These are phyloP conservation scores for Pheosia gnoma DNA, from an alignment of 2,888 invertebrate species.

Conservation along the genomic window DNA sequence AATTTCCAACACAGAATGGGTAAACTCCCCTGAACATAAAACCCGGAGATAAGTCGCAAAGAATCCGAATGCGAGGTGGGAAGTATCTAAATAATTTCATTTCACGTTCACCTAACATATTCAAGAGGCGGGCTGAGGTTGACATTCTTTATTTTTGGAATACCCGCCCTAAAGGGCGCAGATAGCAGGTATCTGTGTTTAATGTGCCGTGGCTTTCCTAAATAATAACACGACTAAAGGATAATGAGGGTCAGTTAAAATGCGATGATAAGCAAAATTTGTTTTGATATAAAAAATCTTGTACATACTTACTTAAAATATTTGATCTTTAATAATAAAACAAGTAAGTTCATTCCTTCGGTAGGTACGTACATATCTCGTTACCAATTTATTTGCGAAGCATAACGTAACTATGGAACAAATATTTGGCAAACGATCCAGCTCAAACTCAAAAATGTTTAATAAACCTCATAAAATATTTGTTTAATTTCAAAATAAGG, in stretches of 20 bases:
- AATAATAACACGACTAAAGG: conserved; percentile 32
- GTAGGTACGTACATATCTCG: no score
- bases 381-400: no score
- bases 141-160: conserved; percentile 47
- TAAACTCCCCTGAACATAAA: conserved; percentile 40
- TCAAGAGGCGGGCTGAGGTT: conserved; percentile 20
- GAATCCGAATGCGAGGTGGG: conserved; percentile 45
- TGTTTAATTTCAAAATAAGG: conserved; percentile 11
- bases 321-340: not conserved
- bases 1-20: conserved; percentile 37
- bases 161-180: conserved; percentile 33
- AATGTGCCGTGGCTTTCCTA: conserved; percentile 31
- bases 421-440: not conserved
- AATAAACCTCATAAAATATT: not conserved
- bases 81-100: conserved; percentile 55
- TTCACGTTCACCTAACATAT: conserved; percentile 49
- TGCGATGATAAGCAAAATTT: not conserved
- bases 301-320: no score
- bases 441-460: not conserved
- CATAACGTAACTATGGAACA: not conserved
- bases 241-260: conserved; percentile 1
- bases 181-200: conserved; percentile 32
- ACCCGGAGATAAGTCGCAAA: conserved; percentile 41
- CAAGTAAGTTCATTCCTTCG: not conserved
- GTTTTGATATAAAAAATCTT: not conserved